phyloP scores from a whole-genome alignment of 2,113 vertebrate species.

The Ellobius talpinus region DNA sequence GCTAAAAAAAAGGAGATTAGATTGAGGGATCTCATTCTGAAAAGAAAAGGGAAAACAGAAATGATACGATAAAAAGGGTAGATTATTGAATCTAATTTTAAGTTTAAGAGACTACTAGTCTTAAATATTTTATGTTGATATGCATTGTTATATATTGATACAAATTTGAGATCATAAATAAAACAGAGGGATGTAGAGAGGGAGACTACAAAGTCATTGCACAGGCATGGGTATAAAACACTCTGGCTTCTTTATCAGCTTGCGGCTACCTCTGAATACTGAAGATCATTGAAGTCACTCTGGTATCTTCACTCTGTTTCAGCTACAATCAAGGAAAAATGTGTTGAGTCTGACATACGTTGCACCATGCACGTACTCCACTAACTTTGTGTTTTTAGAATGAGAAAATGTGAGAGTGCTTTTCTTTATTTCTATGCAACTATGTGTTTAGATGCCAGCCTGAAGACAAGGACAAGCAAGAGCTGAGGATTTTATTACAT shows the following conservation, averaged over 20 bases:
- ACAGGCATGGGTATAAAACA: neutral
- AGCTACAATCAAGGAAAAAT: neutral
- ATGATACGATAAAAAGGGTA: too few species aligned
- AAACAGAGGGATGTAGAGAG: neutral
- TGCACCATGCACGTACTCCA: accelerated
- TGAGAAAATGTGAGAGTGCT: neutral
- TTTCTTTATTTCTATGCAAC: neutral
- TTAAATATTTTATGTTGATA: too few species aligned
- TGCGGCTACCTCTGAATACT: neutral
- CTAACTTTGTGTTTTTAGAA: neutral
- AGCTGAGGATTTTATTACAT: neutral
- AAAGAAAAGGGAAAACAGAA: too few species aligned
- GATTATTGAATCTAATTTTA: too few species aligned
- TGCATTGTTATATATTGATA: too few species aligned
- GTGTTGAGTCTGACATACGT: neutral
- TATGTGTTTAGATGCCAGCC: neutral
- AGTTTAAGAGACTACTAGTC: too few species aligned
- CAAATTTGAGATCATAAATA: neutral
- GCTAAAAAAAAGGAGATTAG: too few species aligned
- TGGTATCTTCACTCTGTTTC: neutral
- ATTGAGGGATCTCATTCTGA: too few species aligned
- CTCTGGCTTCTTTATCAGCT: neutral
- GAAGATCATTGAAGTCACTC: neutral
- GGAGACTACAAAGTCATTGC: neutral
- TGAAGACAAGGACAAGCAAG: neutral